phyloP scores from a whole-genome alignment of 53 echinoderm and acorn worm species.

The Pentamera pediparva region DNA sequence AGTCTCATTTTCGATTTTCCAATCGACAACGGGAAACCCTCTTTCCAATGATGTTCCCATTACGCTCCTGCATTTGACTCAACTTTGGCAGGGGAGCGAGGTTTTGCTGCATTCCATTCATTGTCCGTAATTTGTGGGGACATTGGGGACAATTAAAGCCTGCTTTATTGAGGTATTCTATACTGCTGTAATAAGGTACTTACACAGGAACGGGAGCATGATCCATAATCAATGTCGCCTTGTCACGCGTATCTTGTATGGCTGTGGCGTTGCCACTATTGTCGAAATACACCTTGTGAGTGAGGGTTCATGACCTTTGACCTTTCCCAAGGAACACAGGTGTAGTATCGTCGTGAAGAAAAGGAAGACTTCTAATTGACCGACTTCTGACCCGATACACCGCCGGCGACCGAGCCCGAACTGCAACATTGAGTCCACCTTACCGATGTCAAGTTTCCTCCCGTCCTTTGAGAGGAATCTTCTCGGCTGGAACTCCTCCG shows the following conservation, averaged over 20 bases:
- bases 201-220: not conserved
- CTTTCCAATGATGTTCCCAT: no score
- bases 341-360: constrained; percentile 36
- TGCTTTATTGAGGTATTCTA: no score
- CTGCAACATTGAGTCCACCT: not conserved
- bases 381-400: constrained; percentile 40
- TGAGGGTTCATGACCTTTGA: constrained; percentile 2
- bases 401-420: constrained; percentile 32
- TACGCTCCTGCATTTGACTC: no score
- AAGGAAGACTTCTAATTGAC: constrained; percentile 26
- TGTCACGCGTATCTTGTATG: not conserved
- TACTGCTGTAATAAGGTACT: no score
- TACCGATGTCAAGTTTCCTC: constrained; percentile 7
- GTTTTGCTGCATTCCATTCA: no score
- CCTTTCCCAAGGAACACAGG: constrained; percentile 9
- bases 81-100: no score
- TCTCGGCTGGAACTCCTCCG: constrained; percentile 29
- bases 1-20: no score
- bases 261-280: not conserved
- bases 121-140: no score
- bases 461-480: constrained; percentile 52
- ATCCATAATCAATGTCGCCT: not conserved
- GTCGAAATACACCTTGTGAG: not conserved
- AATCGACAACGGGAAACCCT: no score
- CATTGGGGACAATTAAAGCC: no score